Conservation (phyloP, 1,140 invertebrate species). For the Contarinia nasturtii region DNA sequence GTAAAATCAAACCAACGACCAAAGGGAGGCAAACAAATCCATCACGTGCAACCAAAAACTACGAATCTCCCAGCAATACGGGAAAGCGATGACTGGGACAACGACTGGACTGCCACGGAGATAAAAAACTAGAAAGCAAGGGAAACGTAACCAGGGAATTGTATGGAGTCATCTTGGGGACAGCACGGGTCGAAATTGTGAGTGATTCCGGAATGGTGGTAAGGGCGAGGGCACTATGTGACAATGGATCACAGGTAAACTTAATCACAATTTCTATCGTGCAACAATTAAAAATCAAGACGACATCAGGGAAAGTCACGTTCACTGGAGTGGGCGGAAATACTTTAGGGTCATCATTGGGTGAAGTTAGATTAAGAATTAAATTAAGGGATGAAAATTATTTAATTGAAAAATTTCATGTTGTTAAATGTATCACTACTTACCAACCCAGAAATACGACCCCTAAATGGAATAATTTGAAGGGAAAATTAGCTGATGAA, state of each 20-base stretch:
- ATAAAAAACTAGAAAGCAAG: too few species aligned
- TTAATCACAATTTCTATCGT: neutral
- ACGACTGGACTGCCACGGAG: too few species aligned
- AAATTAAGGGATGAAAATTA: neutral
- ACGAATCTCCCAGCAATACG: too few species aligned
- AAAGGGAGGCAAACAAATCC: too few species aligned
- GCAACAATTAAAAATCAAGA: neutral
- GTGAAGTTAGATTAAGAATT: neutral
- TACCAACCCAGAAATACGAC: neutral
- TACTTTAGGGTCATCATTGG: neutral
- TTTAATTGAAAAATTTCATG: neutral
- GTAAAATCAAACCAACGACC: too few species aligned
- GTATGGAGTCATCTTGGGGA: too few species aligned
- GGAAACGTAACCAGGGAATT: too few species aligned
- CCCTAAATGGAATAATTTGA: neutral
- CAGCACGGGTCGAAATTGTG: too few species aligned
- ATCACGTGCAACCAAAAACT: too few species aligned
- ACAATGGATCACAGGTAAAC: neutral
- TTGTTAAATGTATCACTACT: neutral
- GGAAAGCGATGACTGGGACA: too few species aligned
- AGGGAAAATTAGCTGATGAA: neutral
- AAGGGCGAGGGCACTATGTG: neutral
- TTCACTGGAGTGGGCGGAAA: neutral
- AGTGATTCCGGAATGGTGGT: neutral
- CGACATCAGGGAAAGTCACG: too few species aligned